Base-by-base conservation (phyloP, 1,140 invertebrate species). In the Neodiprion fabricii region DNA sequence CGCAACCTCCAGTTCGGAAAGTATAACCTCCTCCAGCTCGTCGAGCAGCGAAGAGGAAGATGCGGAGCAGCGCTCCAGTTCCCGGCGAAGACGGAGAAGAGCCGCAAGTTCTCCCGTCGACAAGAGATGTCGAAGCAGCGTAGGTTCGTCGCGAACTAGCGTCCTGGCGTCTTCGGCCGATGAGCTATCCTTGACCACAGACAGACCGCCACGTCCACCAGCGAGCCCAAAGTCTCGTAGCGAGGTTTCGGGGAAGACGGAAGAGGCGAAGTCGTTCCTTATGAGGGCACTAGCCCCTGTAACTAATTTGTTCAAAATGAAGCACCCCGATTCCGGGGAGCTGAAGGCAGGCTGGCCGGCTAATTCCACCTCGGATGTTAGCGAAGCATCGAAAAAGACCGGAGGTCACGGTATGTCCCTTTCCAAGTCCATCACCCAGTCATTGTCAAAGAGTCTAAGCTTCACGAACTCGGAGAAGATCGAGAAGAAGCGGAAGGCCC, bases 241-340 rank as follows among this genome's bases (percentile, higher is more conserved):
- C 77, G 89, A 90, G 79, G 88, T 89, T 74, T 84, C 82, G 3
- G 79, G 74, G 9, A 91, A 90, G 77, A 88, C 89, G 2, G 92
- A 93, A 82, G 92, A 94, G 78, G 91, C 92, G 0, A 94, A 94
- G 82, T 92, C 92, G 5, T 93, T 94, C 80, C 84, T 95, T 66
- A 92, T 94, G 83, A 86, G 92, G 82, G 92, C 92, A 14, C 81
- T 94, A 72, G 91, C 91, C 49, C 92, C 93, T 0, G 92, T 93
- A 3, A 91, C 92, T 0, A 92, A 91, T 84, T 85, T 93, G 14
- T 93, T 93, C 81, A 92, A 92, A 84, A 83, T 84, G n/a, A 90
- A 90, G 76, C 87, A 88, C 76, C 87, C 89, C 77, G 90, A 91
- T 9, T 85, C 79, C 21, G 82, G 79, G 74, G 89, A 90, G 12